phyloP scores from a whole-genome alignment of 2,113 vertebrate genomes.

The Poeciliopsis turrubarensis region DNA sequence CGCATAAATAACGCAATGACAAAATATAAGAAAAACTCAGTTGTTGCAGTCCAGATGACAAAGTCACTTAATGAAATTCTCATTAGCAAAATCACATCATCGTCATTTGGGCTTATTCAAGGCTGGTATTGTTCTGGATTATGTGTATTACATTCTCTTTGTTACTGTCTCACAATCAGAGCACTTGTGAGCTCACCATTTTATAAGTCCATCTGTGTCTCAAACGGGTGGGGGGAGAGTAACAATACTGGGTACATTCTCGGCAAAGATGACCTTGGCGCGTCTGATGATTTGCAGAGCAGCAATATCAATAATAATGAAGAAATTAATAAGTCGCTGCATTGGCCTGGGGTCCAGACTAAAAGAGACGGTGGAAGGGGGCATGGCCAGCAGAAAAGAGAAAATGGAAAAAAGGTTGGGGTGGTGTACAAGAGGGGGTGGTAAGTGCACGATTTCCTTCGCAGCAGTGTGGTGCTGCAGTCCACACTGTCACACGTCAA shows the following conservation, averaged over 20 bases:
- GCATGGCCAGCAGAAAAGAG: conserved; percentile 29
- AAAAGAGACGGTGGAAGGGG: conserved; percentile 27
- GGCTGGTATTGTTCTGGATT: conserved; percentile 2
- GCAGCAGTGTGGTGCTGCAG: conserved; percentile 76
- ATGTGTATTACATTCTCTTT: conserved; percentile 31
- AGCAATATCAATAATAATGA: conserved; percentile 80
- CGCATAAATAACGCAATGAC: conserved; percentile 5
- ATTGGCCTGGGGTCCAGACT: conserved; percentile 65
- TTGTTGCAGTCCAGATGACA: background rate
- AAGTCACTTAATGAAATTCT: conserved; percentile 20
- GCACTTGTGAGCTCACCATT: conserved; percentile 41
- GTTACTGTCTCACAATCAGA: conserved; percentile 21
- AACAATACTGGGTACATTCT: conserved; percentile 47
- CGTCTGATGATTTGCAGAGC: conserved; percentile 73
- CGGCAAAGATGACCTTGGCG: conserved; percentile 76
- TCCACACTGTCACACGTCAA: conserved; percentile 80
- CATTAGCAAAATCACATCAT: conserved; percentile 24
- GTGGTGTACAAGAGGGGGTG: conserved; percentile 48
- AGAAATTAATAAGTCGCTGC: conserved; percentile 78
- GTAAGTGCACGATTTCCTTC: conserved; percentile 80
- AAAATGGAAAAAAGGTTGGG: conserved; percentile 34
- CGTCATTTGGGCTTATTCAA: conserved; percentile 10
- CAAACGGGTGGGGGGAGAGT: conserved; percentile 30
- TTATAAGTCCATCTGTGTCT: conserved; percentile 53
- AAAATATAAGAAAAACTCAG: conserved; percentile 4